Conservation (phyloP, 2,113 vertebrate genomes). For the Ibidorhyncha struthersii region DNA sequence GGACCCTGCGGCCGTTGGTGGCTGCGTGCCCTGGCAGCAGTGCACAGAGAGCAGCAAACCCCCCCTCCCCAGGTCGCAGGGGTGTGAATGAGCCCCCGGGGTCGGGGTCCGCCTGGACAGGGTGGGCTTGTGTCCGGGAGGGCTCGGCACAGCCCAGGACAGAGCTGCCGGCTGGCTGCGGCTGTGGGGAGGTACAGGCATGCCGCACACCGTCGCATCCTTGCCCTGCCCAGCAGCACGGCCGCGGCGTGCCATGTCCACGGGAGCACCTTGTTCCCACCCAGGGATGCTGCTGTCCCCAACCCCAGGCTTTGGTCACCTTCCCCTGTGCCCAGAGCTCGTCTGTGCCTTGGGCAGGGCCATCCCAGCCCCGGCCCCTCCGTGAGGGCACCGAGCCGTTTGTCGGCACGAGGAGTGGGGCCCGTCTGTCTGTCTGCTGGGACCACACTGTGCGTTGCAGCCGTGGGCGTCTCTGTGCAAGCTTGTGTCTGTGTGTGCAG, state of each 20-base stretch:
- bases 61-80: background rate
- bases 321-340: accelerated
- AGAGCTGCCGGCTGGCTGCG: background rate
- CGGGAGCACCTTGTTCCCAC: background rate
- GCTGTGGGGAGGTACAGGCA: background rate
- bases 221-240: background rate
- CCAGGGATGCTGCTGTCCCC: background rate
- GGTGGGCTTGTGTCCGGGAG: background rate
- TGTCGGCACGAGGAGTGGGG: background rate
- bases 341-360: accelerated
- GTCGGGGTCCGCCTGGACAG: background rate
- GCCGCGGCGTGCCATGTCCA: accelerated
- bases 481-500: background rate
- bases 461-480: background rate
- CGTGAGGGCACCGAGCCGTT: accelerated
- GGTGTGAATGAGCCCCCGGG: accelerated
- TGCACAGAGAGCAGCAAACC: background rate
- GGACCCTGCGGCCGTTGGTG: background rate
- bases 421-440: background rate
- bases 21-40: background rate
- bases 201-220: accelerated
- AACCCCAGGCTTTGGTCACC: accelerated
- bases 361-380: accelerated
- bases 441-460: background rate
- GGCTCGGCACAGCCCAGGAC: background rate